Base-by-base conservation (phyloP, 2,888 invertebrate species). In the Marronus borbonicus region DNA sequence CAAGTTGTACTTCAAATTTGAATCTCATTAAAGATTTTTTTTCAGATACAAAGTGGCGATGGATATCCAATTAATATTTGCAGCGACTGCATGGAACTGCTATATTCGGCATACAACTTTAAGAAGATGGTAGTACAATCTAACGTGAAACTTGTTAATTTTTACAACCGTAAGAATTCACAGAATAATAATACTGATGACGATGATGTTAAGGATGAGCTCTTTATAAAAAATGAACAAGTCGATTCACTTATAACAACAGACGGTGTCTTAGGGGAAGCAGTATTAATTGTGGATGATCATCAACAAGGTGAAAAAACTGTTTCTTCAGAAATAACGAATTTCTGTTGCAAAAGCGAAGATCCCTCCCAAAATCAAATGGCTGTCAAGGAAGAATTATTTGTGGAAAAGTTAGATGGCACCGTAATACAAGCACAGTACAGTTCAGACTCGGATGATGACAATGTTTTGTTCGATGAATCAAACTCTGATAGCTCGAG, bases 21-120 rank as follows among this genome's bases (percentile, higher is more conserved):
- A 10, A 44, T 17, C 7, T 7, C 12, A 44, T 44, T 7, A 1
- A 65, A n/a, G 3, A 14, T 31, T 10, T 12, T 28, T 49, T 70
- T 70, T n/a, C 20, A 70, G 70, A 31, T 58, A 1, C 14, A 39
- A 70, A 55, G 55, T n/a, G 55, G 55, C 7, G 70, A 70, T 55
- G 36, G 55, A 58, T 17, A 20, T 10, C 70, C 70, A 4, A 8
- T 12, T 28, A 55, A 36, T 20, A 70, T 70, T 31, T 70, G 70
- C 17, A 70, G 7, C 24, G 36, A 55, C 10, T 70, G 70, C 17
- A 7, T 58, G 20, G 31, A 70, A 4, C 31, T 31, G 17, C 39
- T 70, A n/a, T 14, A 20, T 55, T 17, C 17, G 1, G 52, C 70
- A 2, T 70, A 36, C n/a, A 31, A 36, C 20, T 70, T 70, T 70